Evolutionary conservation across 2,797 vertebrate species (phyloP), one percentile per base, ranked within the genome.

Genomic region (Anguilla pacifica): DNA sequence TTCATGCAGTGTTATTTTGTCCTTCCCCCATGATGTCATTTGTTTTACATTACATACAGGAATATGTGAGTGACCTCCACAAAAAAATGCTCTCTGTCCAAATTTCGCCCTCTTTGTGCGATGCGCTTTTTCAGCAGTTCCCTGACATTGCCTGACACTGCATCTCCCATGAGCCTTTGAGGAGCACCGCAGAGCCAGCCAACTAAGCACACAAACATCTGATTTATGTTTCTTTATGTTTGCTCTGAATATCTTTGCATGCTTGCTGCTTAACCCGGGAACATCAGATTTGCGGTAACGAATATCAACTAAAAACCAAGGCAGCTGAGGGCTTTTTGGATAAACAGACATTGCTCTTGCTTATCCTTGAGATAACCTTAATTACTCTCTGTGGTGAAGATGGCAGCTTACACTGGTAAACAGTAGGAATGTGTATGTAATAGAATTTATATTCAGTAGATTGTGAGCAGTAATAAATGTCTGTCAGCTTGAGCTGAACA

Each of bases 341-440:
- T 81, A 81, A 81, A 81, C 77, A 81, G 77, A 39, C 7, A 46
- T 81, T 81, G 43, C 77, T 49, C 19, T 81, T 49, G 77, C 35
- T 77, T 77, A 77, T 77, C 72, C 15, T 0, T 6, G 72, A 77
- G 35, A 70, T 6, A 79, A 79, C 0, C 25, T 81, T 0, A 81
- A 49, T 81, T 81, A 43, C 39, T n/a, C 15, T 46, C 11, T 43
- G 1, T 19, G 31, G 31, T 35, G 72, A 77, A 77, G 13, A 19
- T 17, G 72, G n/a, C 13, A 17, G 13, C 70, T 35, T 13, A 74
- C 19, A 35, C 35, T 43, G 11, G 72, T 77, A 77, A 77, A 39
- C 72, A 43, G 35, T 39, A 77, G 5, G 10, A 6, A 19, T 46
- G 5, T 25, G 19, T 46, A 46, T 49, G 1, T 49, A 46, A 19